Evolutionary conservation across 2,888 invertebrate species (phyloP), one percentile per base, ranked within the genome.

Genomic region (Anarsia innoxiella): DNA sequence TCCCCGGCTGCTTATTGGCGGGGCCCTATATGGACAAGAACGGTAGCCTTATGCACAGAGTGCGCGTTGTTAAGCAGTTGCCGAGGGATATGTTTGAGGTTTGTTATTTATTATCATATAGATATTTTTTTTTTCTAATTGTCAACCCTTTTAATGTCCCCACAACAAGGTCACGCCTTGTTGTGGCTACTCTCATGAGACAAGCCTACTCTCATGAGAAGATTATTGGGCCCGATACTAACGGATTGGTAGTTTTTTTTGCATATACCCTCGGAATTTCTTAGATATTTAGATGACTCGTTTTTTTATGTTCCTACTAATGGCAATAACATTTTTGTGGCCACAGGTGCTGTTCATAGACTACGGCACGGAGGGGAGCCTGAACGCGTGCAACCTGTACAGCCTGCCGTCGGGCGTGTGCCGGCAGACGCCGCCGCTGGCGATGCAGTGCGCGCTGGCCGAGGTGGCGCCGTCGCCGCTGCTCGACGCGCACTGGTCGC

Each of bases 291-390:
- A n/a, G n/a, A n/a, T n/a, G n/a, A n/a, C n/a, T n/a, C n/a, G n/a
- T n/a, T n/a, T n/a, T n/a, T n/a, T n/a, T n/a, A n/a, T n/a, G n/a
- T n/a, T n/a, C n/a, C n/a, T n/a, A n/a, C n/a, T n/a, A n/a, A n/a
- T n/a, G n/a, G n/a, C n/a, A n/a, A n/a, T n/a, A n/a, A n/a, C n/a
- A n/a, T n/a, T n/a, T n/a, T n/a, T n/a, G n/a, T n/a, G n/a, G n/a
- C 19, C 61, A 16, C 65, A 91, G 88, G 88, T 95, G 2, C 82
- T 88, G 35, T 95, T 91, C 63, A 88, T 96, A 34, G 96, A 97
- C 76, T 92, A 88, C 66, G 96, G 96, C 10, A 88, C 89, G 50
- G 76, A 65, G 11, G 86, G 73, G 0, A 69, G 75, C 27, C 71
- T 91, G 19, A 56, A 64, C 34, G 47, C 62, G 34, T 56, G 71